phyloP scores from a whole-genome alignment of 2,888 invertebrate genomes.

The Hypomecis atomaria region DNA sequence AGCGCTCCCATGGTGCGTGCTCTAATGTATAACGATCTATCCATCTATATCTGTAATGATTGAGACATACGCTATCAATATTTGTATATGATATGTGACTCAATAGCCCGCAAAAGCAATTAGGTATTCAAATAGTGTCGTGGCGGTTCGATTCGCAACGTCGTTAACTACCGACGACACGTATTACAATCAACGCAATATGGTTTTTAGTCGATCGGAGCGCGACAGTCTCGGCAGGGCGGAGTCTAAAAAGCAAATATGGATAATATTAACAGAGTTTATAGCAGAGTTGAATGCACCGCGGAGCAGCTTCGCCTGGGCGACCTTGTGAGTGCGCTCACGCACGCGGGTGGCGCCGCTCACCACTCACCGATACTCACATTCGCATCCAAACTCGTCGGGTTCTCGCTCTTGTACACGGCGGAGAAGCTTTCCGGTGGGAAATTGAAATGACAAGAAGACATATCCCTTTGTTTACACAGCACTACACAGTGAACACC shows the following conservation, averaged over 20 bases:
- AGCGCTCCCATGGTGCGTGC: constrained; percentile 53
- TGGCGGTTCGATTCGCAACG: constrained; percentile 17
- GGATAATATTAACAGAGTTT: constrained; percentile 42
- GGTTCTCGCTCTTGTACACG: constrained; percentile 66
- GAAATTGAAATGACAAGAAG: constrained; percentile 68
- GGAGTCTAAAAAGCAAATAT: constrained; percentile 46
- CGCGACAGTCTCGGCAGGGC: constrained; percentile 31
- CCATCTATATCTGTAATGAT: constrained; percentile 47
- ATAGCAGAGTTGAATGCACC: constrained; percentile 75
- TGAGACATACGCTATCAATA: constrained; percentile 35
- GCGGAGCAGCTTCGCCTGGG: constrained; percentile 49
- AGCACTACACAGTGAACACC: constrained; percentile 55
- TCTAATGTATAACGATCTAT: constrained; percentile 44
- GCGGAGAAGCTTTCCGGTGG: constrained; percentile 79
- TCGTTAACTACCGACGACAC: constrained; percentile 13
- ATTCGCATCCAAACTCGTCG: constrained; percentile 58
- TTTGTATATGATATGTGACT: constrained; percentile 32
- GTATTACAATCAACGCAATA: constrained; percentile 6
- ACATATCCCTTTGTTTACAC: constrained; percentile 61
- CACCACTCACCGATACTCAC: constrained; percentile 70
- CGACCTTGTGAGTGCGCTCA: constrained; percentile 70
- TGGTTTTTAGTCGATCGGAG: neutral
- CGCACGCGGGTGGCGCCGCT: constrained; percentile 59
- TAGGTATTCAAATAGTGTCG: constrained; percentile 22
- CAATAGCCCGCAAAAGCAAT: constrained; percentile 25